Evolutionary conservation across 2,797 vertebrate genomes (phyloP), one percentile per base, ranked within the genome.

Genomic region (Oryzias sinensis): DNA sequence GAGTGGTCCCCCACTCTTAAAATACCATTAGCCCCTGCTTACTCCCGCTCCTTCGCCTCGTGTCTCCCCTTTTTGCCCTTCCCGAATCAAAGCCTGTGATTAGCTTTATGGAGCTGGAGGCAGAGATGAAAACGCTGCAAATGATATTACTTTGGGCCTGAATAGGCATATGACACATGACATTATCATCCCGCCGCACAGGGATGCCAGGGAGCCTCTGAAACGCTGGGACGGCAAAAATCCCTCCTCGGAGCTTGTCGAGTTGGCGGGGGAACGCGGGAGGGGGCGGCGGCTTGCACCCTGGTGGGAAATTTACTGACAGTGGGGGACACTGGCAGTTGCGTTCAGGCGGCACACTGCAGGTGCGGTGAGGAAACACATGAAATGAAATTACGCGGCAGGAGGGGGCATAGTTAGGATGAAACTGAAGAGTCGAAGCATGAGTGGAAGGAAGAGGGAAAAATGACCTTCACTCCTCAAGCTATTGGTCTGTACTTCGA

Each of bases 21-120:
- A 88, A 90, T 87, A 79, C 77, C 80, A 88, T 88, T 88, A 89
- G 74, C 59, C 59, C 59, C 72, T 59, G 52, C 67, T 70, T 69
- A 55, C 53, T 67, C 62, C 59, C 44, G n/a, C 53, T 43, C 37
- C 2, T 52, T 64, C 14, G 40, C 65, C 56, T 56, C 46, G 5
- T 49, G 15, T 59, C 56, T 62, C 72, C 82, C 76, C 73, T 70
- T 72, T 83, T 85, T 79, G 80, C 80, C 83, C 84, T 80, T 87
- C 80, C 56, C 50, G n/a, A 82, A 77, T 60, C 66, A 64, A 73
- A 77, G 65, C 78, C 70, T 59, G 76, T 83, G 83, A 89, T 90
- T 89, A 90, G 80, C 84, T 87, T 89, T 87, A 88, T 89, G 87
- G 87, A 74, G 84, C 74, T 67, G 75, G 65, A 73, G 74, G 76